Percentiles rank a stretch among this genome's conserved stretches.
These are phyloP conservation scores for Microctonus aethiopoides DNA, from an alignment of 2,888 invertebrate genomes.

Conservation along the genomic window DNA sequence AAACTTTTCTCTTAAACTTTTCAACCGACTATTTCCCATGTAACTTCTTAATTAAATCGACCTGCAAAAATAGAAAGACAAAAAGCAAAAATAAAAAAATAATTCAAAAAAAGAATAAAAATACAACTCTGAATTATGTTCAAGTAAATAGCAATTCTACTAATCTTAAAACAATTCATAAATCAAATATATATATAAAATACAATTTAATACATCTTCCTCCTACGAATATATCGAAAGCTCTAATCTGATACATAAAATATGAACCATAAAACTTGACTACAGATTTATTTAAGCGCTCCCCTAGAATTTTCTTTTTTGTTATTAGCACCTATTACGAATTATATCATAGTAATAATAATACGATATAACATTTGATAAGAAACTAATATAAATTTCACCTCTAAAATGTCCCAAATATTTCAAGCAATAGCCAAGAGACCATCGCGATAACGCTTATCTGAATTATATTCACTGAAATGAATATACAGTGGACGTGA, in stretches of 20 bases:
- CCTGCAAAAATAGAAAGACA: not conserved
- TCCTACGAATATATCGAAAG: too few relatives aligned
- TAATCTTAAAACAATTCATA: not conserved
- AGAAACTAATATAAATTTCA: not conserved
- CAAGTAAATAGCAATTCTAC: not conserved
- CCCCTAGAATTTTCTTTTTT: not conserved
- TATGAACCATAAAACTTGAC: not conserved
- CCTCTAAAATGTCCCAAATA: not conserved
- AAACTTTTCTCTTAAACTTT: constrained; percentile 12
- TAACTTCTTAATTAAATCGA: constrained; percentile 14
- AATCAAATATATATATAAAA: not conserved
- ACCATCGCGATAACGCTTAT: constrained; percentile 21
- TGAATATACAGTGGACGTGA: constrained; percentile 18
- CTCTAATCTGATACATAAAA: not conserved
- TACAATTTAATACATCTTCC: not conserved
- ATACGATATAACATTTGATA: not conserved
- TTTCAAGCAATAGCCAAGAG: not conserved
- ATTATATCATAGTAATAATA: not conserved
- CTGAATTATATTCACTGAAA: constrained; percentile 13
- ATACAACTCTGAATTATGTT: not conserved
- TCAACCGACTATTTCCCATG: not conserved
- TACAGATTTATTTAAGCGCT: not conserved
- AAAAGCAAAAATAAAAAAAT: not conserved
- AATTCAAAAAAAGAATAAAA: too few relatives aligned
- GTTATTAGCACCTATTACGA: not conserved